Conservation (phyloP, 2,113 vertebrate genomes). For the Ondatra zibethicus region DNA sequence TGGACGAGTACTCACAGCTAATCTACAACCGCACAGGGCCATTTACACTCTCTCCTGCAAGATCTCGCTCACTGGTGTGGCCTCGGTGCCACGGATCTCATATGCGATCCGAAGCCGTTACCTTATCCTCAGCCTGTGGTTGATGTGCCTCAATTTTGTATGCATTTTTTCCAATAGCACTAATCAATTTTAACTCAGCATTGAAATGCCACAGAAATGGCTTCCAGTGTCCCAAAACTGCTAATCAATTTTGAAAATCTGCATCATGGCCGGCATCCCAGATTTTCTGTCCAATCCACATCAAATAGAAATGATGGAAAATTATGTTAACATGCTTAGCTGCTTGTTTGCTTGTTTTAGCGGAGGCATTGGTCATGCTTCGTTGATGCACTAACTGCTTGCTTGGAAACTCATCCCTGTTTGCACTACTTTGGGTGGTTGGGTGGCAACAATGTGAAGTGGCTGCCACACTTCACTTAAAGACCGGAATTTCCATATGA, state of each 20-base stretch:
- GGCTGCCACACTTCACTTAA: constrained; percentile 19
- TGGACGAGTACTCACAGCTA: constrained; percentile 72
- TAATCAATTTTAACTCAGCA: constrained; percentile 80
- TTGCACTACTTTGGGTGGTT: constrained; percentile 62
- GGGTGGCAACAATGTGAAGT: constrained; percentile 47
- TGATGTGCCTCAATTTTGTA: constrained; percentile 72
- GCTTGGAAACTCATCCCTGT: constrained; percentile 81
- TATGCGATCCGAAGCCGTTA: background rate
- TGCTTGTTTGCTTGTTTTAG: constrained; percentile 86
- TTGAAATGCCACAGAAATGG: constrained; percentile 73
- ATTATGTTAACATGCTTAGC: constrained; percentile 85
- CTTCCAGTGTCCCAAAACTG: constrained; percentile 84
- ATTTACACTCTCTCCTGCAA: constrained; percentile 55
- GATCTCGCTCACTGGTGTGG: background rate
- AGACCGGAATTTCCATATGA: constrained; percentile 55
- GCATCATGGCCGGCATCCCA: constrained; percentile 86
- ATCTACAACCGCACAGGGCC: constrained; percentile 66
- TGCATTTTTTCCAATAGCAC: constrained; percentile 23
- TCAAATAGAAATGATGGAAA: constrained; percentile 87
- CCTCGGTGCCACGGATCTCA: background rate
- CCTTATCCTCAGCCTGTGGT: constrained; percentile 15
- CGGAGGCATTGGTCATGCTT: constrained; percentile 85
- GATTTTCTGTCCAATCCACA: constrained; percentile 85
- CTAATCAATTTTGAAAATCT: constrained; percentile 87
- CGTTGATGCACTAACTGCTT: constrained; percentile 83